phyloP scores from a whole-genome alignment of 2,797 vertebrate genomes.

The Babyrousa celebensis region DNA sequence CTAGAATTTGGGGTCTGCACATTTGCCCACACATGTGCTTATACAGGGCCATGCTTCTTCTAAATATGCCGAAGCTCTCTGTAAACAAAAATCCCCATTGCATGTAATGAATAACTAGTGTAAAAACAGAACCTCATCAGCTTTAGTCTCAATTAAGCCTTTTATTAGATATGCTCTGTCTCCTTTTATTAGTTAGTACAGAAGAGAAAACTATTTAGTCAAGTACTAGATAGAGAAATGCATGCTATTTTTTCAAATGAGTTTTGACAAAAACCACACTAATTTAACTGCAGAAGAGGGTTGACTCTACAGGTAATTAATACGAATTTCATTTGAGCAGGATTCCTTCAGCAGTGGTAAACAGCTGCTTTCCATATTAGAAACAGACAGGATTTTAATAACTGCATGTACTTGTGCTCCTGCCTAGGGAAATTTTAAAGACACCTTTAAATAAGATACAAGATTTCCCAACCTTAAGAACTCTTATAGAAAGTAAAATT shows the following conservation, averaged over 20 bases:
- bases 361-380: slow-evolving; percentile 61
- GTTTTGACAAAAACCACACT: slow-evolving; percentile 73
- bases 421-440: slow-evolving; percentile 7
- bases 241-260: slow-evolving; percentile 71
- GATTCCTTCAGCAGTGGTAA: slow-evolving; percentile 51
- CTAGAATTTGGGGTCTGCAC: not conserved
- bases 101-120: not conserved
- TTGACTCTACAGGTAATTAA: slow-evolving; percentile 70
- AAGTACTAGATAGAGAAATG: slow-evolving; percentile 59
- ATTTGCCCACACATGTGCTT: not conserved
- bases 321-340: slow-evolving; percentile 73
- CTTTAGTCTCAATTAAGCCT: slow-evolving; percentile 46
- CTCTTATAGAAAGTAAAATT: not conserved
- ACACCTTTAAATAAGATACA: slow-evolving; percentile 19
- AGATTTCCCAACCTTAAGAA: not conserved
- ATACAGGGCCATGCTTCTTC: not conserved
- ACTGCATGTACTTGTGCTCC: not conserved
- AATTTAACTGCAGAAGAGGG: slow-evolving; percentile 61
- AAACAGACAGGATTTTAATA: slow-evolving; percentile 60
- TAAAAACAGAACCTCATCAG: not conserved
- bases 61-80: slow-evolving; percentile 27
- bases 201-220: slow-evolving; percentile 53
- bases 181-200: slow-evolving; percentile 67
- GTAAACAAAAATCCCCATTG: slow-evolving; percentile 6
- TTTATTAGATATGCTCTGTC: slow-evolving; percentile 61